phyloP scores from a whole-genome alignment of 2,888 invertebrate species.

The Hesperia comma region DNA sequence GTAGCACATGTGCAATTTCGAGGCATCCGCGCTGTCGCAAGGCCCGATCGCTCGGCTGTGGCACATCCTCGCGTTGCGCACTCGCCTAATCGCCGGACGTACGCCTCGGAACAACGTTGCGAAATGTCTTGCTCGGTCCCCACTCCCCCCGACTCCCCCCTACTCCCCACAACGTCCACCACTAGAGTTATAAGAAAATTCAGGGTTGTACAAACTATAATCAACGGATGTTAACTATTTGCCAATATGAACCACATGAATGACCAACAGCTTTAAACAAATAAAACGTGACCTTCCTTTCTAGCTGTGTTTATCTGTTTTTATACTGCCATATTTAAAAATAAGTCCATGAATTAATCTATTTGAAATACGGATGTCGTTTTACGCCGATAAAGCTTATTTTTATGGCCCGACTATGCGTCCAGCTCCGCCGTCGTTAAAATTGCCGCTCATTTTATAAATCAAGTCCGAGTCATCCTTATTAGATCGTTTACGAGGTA shows the following conservation, averaged over 20 bases:
- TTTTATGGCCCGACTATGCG: constrained; percentile 21
- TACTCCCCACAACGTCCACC: constrained; percentile 14
- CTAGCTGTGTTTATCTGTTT: background rate
- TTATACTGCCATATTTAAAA: constrained; percentile 3
- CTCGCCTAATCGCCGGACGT: constrained; percentile 79
- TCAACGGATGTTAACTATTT: background rate
- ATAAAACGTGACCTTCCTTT: background rate
- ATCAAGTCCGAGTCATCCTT: constrained; percentile 46
- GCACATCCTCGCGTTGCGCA: constrained; percentile 79
- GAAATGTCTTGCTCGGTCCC: constrained; percentile 52
- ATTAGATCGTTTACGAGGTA: constrained; percentile 48
- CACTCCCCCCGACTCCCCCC: constrained; percentile 18
- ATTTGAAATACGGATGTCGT: constrained; percentile 14
- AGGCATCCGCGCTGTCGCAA: constrained; percentile 81
- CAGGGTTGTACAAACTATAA: constrained; percentile 16
- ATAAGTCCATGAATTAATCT: constrained; percentile 17
- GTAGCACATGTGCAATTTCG: constrained; percentile 66
- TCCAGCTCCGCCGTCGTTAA: constrained; percentile 29
- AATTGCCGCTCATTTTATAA: constrained; percentile 40
- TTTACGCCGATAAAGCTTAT: constrained; percentile 25
- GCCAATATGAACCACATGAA: background rate
- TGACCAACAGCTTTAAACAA: background rate
- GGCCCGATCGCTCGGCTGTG: constrained; percentile 61
- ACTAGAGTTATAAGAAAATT: constrained; percentile 6
- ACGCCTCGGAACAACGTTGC: constrained; percentile 71